Evolutionary conservation across 2,113 vertebrate genomes (phyloP).

Genomic region (Arothron firmamentum): DNA sequence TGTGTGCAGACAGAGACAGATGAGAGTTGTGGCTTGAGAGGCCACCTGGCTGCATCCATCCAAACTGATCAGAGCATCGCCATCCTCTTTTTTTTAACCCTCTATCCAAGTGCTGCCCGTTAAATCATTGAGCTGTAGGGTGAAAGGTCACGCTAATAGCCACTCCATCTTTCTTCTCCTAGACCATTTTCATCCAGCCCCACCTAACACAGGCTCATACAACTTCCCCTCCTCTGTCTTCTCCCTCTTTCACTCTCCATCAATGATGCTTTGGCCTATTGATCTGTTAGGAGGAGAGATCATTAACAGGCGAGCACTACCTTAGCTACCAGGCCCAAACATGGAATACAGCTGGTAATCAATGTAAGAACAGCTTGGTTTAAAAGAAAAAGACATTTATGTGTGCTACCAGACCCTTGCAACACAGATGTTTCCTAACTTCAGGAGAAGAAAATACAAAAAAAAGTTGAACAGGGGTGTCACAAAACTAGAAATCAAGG

Average conservation of each 20-base stretch:
- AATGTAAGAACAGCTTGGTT: conserved; percentile 25
- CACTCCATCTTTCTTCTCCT: conserved; percentile 42
- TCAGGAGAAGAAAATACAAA: no score
- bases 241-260: conserved; percentile 4
- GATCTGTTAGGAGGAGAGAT: conserved; percentile 41
- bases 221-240: conserved; percentile 10
- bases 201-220: conserved; percentile 31
- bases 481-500: no score
- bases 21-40: conserved; percentile 35
- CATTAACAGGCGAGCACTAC: conserved; percentile 37
- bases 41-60: conserved; percentile 58
- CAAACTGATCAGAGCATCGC: conserved; percentile 27
- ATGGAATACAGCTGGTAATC: conserved; percentile 40
- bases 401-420: no score
- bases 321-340: conserved; percentile 21
- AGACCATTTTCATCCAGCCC: conserved; percentile 20
- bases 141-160: conserved; percentile 59
- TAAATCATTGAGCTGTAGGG: conserved; percentile 54
- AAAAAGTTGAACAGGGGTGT: no score
- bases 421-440: no score
- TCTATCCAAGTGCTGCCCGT: conserved; percentile 25
- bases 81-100: conserved; percentile 16
- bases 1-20: conserved; percentile 44
- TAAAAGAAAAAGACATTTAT: no score
- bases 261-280: conserved; percentile 52